phyloP scores from a whole-genome alignment of 2,888 invertebrate genomes.

The Kryphioiulus occultus region DNA sequence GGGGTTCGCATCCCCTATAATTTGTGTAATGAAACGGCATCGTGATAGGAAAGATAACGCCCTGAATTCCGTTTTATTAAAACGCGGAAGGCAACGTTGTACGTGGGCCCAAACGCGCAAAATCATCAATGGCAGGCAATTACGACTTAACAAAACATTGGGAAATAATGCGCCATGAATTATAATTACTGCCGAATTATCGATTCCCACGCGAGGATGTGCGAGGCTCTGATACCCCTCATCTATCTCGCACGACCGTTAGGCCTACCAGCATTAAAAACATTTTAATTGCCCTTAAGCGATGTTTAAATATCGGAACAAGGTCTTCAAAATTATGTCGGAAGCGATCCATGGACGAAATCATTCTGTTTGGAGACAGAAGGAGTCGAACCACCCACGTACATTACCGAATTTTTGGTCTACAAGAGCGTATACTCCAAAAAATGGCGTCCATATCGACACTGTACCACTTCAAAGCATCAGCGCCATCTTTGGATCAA shows the following conservation, averaged over 20 bases:
- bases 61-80: background rate
- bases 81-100: background rate
- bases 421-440: too few species aligned
- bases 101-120: background rate
- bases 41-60: background rate
- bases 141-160: background rate
- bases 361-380: background rate
- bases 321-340: background rate
- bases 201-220: background rate
- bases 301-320: background rate
- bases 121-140: background rate
- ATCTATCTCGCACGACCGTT: background rate
- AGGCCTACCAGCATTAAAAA: background rate
- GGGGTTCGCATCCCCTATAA: background rate
- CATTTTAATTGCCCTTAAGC: background rate
- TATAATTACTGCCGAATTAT: background rate
- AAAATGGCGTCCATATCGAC: too few species aligned
- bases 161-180: background rate
- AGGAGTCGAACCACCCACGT: background rate
- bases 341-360: background rate
- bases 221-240: background rate
- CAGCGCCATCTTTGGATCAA: too few species aligned
- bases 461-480: too few species aligned
- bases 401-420: too few species aligned
- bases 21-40: background rate